These are phyloP conservation scores for Lophotis ruficrista DNA, from an alignment of 2,113 vertebrate genomes.

Conservation along the genomic window DNA sequence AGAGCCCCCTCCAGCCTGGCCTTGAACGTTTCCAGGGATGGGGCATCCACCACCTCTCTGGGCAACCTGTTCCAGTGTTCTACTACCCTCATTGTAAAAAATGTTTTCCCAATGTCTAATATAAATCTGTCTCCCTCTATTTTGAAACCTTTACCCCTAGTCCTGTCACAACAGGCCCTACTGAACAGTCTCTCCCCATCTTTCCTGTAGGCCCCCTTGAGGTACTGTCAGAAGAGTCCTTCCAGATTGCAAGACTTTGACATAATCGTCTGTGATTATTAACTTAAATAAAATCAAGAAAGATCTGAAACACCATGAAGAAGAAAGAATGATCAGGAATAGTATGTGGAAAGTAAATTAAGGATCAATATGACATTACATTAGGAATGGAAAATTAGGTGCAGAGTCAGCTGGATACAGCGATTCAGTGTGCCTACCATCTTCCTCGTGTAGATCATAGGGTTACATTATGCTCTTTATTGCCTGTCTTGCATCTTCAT, in stretches of 20 bases:
- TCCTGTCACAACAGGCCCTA: too few relatives aligned
- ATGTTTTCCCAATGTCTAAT: too few relatives aligned
- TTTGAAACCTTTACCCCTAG: too few relatives aligned
- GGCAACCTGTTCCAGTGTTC: too few relatives aligned
- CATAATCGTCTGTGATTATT: neutral
- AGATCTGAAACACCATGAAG: neutral
- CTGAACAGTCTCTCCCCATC: too few relatives aligned
- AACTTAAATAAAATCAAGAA: neutral
- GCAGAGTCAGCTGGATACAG: neutral
- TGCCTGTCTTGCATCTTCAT: neutral
- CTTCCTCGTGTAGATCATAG: neutral
- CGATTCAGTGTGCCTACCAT: neutral
- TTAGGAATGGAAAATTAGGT: neutral
- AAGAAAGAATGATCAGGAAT: neutral
- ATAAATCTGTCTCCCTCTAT: too few relatives aligned
- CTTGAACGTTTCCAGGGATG: too few relatives aligned
- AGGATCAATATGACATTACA: neutral
- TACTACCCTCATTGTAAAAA: too few relatives aligned
- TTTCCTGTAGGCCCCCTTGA: too few relatives aligned
- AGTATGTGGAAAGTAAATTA: neutral
- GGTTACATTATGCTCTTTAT: neutral
- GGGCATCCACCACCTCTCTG: too few relatives aligned
- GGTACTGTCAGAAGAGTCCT: neutral
- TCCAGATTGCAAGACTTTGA: neutral
- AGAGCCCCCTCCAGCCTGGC: too few relatives aligned